Evolutionary conservation across 2,113 vertebrate species (phyloP).

Genomic region (Vimba vimba): DNA sequence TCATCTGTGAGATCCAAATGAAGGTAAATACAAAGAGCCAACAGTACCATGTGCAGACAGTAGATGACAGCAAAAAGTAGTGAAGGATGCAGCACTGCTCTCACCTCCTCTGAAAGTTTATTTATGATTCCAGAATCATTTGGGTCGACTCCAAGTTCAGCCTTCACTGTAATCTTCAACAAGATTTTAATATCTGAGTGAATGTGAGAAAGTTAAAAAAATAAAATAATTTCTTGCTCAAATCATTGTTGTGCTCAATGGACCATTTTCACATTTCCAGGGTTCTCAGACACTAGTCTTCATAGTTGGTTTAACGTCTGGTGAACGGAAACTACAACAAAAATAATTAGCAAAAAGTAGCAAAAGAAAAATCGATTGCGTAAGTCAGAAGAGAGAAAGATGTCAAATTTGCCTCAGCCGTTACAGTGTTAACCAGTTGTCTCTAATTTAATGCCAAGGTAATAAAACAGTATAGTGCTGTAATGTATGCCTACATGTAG

Average conservation of each 20-base stretch:
- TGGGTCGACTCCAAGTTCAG: background rate
- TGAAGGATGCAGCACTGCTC: background rate
- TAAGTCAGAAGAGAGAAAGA: too few relatives aligned
- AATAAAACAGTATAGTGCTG: too few relatives aligned
- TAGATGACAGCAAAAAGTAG: background rate
- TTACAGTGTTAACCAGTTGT: too few relatives aligned
- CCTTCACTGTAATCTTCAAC: constrained; percentile 5
- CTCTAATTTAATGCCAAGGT: too few relatives aligned
- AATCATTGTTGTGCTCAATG: background rate
- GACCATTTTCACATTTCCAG: too few relatives aligned
- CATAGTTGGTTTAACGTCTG: too few relatives aligned
- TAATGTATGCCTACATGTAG: too few relatives aligned
- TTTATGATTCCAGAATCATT: background rate
- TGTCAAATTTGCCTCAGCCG: too few relatives aligned
- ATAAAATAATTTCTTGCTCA: background rate
- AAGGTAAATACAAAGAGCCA: background rate
- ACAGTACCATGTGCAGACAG: background rate
- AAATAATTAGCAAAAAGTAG: too few relatives aligned
- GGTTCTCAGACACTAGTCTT: too few relatives aligned
- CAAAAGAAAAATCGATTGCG: too few relatives aligned
- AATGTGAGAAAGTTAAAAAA: background rate
- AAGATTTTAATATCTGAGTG: background rate
- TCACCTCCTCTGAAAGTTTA: constrained; percentile 4
- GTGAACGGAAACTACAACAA: too few relatives aligned
- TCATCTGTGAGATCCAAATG: background rate